Evolutionary conservation across 2,888 invertebrate species (phyloP), one percentile per base, ranked within the genome.

Genomic region (Acleris sparsana): DNA sequence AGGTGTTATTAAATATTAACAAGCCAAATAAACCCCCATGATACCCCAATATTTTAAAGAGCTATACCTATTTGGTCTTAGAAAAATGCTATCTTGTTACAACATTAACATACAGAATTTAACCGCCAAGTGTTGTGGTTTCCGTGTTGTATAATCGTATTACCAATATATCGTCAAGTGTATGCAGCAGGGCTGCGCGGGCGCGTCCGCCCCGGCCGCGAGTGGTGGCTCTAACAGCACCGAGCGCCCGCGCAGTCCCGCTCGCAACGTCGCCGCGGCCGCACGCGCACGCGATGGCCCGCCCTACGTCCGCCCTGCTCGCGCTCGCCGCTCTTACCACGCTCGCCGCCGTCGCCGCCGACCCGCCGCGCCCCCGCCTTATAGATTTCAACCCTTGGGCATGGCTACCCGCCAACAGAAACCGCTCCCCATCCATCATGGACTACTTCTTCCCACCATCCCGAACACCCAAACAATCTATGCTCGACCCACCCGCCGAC

Each of bases 381-480:
- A 85, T 91, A 17, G 90, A 92, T 74, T 89, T 92, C 80, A 89
- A 89, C 83, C 92, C 92, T 58, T 92, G 91, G 88, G 88, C 91
- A 82, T 92, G 91, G 90, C 83, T 92, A 61, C 90, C 91, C 20
- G 79, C 82, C 71, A 89, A 86, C 72, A 79, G 86, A 62, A 89
- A 89, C 74, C 80, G 84, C 73, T 92, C 93, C 61, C 92, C 93
- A 22, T 88, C 92, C 20, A 88, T 93, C 70, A 92, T 93, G 88
- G 93, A 93, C 75, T 93, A 93, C 69, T 93, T 93, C 65, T 93
- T 93, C 75, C 93, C 93, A 9, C 89, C 92, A 2, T 93, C 93
- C 71, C 83, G 93, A 69, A 92, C 92, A n/a, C 92, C 93, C 13
- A 93, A 93, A 79, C 90, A 92, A 70, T 87, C 92, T 57, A 88